Percentiles rank a stretch among this genome's conserved stretches.
Evolutionary conservation across 2,888 invertebrate species (phyloP).

Genomic region (Cheilosia vernalis): DNA sequence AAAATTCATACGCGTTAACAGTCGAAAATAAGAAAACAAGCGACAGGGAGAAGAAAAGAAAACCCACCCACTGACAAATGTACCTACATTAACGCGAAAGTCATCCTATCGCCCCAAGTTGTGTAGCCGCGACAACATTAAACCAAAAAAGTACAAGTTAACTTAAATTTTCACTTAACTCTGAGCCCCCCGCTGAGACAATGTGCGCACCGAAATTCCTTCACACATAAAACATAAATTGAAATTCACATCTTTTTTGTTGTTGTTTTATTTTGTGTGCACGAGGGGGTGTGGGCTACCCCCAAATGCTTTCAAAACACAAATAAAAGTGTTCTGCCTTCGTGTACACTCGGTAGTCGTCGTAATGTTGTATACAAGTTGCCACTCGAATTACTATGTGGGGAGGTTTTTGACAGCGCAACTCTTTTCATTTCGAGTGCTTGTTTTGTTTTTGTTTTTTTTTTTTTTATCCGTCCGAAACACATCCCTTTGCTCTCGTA

Average conservation of each 20-base stretch:
- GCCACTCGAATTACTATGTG: constrained; percentile 53
- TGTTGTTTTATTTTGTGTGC: constrained; percentile 11
- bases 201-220: constrained; percentile 37
- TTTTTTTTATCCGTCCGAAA: constrained; percentile 1
- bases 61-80: constrained; percentile 23
- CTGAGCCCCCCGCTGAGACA: constrained; percentile 32
- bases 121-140: constrained; percentile 29
- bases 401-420: constrained; percentile 32
- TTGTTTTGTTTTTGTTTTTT: neutral
- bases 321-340: constrained; percentile 63
- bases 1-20: constrained; percentile 41
- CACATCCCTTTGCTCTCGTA: constrained; percentile 39
- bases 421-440: constrained; percentile 20
- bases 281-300: constrained; percentile 15
- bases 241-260: constrained; percentile 51
- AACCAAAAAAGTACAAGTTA: constrained; percentile 54
- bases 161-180: constrained; percentile 68
- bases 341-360: constrained; percentile 5
- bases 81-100: constrained; percentile 46
- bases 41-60: neutral
- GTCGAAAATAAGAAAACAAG: constrained; percentile 19
- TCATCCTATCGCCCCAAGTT: constrained; percentile 32
- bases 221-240: constrained; percentile 63
- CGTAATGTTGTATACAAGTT: constrained; percentile 55
- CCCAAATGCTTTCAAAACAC: constrained; percentile 36